Conservation (phyloP, 1,140 invertebrate species). For the Drosophila miranda region DNA sequence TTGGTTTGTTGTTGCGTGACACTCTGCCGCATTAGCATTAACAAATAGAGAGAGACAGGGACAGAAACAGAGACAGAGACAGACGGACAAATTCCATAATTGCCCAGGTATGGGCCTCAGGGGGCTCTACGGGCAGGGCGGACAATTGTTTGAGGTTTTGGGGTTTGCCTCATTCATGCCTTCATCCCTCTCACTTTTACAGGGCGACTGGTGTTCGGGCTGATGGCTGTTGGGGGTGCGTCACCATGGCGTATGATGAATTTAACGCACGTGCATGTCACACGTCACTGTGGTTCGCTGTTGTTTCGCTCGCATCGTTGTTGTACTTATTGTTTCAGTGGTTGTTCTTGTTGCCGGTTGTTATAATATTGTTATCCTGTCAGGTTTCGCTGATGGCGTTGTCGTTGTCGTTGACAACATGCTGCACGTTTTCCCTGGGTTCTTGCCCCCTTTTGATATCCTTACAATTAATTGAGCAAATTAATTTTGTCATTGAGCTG, state of each 20-base stretch:
- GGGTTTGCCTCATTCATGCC: not conserved
- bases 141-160: slow-evolving; percentile 19
- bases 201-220: not conserved
- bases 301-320: not conserved
- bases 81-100: slow-evolving; percentile 19
- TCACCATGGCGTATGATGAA: slow-evolving; percentile 74
- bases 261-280: slow-evolving; percentile 73
- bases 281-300: slow-evolving; percentile 37
- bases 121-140: slow-evolving; percentile 13
- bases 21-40: slow-evolving; percentile 65
- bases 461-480: slow-evolving; percentile 18
- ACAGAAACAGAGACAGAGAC: slow-evolving; percentile 26
- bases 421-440: slow-evolving; percentile 9
- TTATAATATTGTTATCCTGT: slow-evolving; percentile 59
- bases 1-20: slow-evolving; percentile 31
- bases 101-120: slow-evolving; percentile 1
- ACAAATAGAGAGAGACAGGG: slow-evolving; percentile 57
- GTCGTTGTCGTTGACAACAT: slow-evolving; percentile 23
- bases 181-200: not conserved
- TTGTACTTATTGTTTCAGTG: slow-evolving; percentile 17
- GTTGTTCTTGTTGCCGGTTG: slow-evolving; percentile 20
- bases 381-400: slow-evolving; percentile 27
- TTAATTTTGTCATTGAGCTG: slow-evolving; percentile 22
- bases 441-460: slow-evolving; percentile 16
- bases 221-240: slow-evolving; percentile 28